These are phyloP conservation scores for Actinia equina DNA, from an alignment of 64 coral and sea anemone species.

Conservation along the genomic window DNA sequence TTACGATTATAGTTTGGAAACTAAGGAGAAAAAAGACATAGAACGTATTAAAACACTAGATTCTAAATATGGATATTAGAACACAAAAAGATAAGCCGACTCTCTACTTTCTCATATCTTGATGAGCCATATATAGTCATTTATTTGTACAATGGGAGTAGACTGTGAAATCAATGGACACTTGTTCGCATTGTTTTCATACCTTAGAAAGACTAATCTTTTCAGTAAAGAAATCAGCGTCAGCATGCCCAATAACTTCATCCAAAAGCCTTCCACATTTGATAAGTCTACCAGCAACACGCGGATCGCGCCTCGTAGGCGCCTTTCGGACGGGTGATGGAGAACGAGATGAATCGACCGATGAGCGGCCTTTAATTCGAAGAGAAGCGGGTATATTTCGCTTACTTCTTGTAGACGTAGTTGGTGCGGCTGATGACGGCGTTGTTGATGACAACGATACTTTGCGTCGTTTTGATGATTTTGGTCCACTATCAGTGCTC, in stretches of 20 bases:
- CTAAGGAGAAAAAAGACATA: conserved; percentile 19
- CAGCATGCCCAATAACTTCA: conserved; percentile 64
- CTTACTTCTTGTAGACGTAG: conserved; percentile 13
- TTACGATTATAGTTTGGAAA: conserved; percentile 72
- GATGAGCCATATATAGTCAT: too few relatives aligned
- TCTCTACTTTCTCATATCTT: too few relatives aligned
- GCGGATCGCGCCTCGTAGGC: conserved; percentile 43
- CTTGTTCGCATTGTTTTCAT: background rate
- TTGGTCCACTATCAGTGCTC: background rate
- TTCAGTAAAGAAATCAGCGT: conserved; percentile 65
- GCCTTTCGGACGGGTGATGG: conserved; percentile 52
- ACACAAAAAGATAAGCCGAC: too few relatives aligned
- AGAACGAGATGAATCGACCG: conserved; percentile 65
- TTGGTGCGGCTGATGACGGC: conserved; percentile 24
- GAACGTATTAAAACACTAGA: too few relatives aligned
- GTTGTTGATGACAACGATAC: conserved; percentile 50
- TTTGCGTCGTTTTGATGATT: conserved; percentile 38
- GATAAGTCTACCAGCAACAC: conserved; percentile 41
- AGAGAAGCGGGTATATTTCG: conserved; percentile 33
- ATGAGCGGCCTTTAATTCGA: conserved; percentile 41
- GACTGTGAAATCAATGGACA: too few relatives aligned
- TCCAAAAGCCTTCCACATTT: conserved; percentile 72
- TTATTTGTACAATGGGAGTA: too few relatives aligned
- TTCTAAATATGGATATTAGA: too few relatives aligned
- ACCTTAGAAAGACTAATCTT: conserved; percentile 67